phyloP scores from a whole-genome alignment of 2,888 invertebrate genomes.

The Cephalotes varians region DNA sequence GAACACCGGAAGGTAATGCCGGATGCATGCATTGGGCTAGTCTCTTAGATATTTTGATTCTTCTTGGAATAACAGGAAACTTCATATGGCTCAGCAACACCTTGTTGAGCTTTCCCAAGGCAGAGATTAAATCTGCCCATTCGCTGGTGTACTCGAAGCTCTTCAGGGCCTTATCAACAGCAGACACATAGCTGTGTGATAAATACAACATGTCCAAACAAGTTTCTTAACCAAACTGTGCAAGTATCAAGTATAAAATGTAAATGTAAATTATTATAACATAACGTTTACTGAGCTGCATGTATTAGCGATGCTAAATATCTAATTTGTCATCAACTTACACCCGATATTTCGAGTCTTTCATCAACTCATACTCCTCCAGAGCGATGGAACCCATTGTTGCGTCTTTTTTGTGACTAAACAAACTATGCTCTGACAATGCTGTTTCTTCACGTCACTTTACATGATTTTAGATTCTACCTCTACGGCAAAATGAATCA shows the following conservation, averaged over 20 bases:
- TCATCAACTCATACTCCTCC: conserved; percentile 93
- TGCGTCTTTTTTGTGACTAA: conserved; percentile 22
- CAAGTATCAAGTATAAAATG: neutral
- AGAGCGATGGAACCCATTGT: conserved; percentile 87
- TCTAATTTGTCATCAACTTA: conserved; percentile 82
- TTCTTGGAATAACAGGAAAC: conserved; percentile 94
- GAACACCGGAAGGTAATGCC: conserved; percentile 95
- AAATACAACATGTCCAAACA: neutral
- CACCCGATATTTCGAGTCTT: conserved; percentile 93
- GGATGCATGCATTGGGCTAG: conserved; percentile 98
- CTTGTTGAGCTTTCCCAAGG: conserved; percentile 95
- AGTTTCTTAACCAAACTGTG: neutral
- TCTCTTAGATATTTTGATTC: conserved; percentile 95
- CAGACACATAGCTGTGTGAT: conserved; percentile 88
- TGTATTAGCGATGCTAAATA: neutral
- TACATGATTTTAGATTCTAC: conserved; percentile 59
- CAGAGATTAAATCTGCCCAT: conserved; percentile 97
- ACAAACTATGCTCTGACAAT: conserved; percentile 33
- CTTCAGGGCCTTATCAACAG: conserved; percentile 95
- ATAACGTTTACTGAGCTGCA: neutral
- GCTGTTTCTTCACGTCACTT: conserved; percentile 23
- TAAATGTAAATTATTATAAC: neutral
- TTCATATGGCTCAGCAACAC: conserved; percentile 93
- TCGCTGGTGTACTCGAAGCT: conserved; percentile 97
- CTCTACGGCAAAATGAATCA: conserved; percentile 55